Evolutionary conservation across 2,888 invertebrate genomes (phyloP), one percentile per base, ranked within the genome.

Genomic region (Ptycholaimellus sp.): DNA sequence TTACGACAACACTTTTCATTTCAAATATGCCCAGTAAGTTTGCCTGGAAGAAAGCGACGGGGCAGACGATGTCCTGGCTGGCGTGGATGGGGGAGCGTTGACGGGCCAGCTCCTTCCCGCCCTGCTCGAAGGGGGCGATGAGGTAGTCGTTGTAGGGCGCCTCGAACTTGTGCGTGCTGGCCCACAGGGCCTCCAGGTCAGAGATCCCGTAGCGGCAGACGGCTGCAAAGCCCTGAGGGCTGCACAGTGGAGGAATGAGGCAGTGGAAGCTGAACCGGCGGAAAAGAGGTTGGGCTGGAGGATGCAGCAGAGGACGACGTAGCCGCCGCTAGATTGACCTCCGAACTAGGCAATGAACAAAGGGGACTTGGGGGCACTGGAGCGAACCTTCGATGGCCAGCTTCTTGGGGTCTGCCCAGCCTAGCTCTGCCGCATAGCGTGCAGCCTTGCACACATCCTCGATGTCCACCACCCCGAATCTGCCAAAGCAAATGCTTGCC

Each of bases 91-190:
- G 13, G 30, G 14, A 4, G 7, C 33, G 38, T 6, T 20, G 22
- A 13, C 37, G 25, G 11, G 19, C 17, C 30, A 13, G 17, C 20
- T 52, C 42, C 20, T 46, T 37, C 31, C 46, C 47, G 18, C 44
- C 32, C 18, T 53, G 53, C 9, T 35, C 25, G 33, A 20, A 38
- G 11, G 39, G 44, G 9, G 54, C 59, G 20, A 63, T 47, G 7
- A 62, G 45, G 1, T 32, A 39, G 39, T 58, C 56, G 34, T 58
- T 47, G 48, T 62, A 63, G 19, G 56, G 53, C 33, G 56, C 49
- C 45, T 63, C 63, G 51, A 63, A 61, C 46, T 63, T 63, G 47
- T 63, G 62, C 2, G 62, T 61, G 30, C 34, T 41, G 42, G 16
- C 13, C 14, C 30, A 51, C 38, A 63, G 44, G 2, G 50, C 51